These are phyloP conservation scores for Sebastes variabilis DNA, from an alignment of 2,797 vertebrate genomes.

Conservation along the genomic window DNA sequence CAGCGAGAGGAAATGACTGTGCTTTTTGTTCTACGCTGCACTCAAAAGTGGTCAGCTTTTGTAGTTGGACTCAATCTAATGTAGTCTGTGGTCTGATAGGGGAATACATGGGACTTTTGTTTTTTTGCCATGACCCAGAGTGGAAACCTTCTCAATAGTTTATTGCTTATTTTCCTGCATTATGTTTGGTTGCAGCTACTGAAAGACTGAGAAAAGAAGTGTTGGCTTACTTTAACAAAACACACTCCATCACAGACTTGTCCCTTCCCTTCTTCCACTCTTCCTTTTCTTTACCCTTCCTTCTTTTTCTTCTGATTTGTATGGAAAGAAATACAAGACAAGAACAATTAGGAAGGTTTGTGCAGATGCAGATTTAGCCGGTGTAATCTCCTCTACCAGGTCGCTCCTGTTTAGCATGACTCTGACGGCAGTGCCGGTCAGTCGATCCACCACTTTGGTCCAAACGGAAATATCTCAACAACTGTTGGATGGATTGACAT, in stretches of 20 bases:
- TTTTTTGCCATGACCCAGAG: constrained; percentile 7
- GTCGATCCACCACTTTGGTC: background rate
- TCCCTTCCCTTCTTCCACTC: background rate
- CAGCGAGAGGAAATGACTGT: constrained; percentile 63
- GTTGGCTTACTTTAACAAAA: background rate
- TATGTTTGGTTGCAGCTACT: background rate
- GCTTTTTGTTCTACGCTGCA: constrained; percentile 48
- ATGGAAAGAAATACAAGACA: background rate
- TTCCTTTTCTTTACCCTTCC: background rate
- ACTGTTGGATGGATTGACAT: background rate
- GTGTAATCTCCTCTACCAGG: background rate
- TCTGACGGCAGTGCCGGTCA: background rate
- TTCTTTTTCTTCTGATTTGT: background rate
- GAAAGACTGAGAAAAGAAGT: background rate
- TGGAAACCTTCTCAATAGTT: background rate
- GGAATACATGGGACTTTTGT: constrained; percentile 44
- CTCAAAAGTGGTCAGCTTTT: constrained; percentile 46
- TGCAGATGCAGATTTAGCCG: background rate
- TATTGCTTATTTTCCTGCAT: background rate
- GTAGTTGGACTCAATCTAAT: constrained; percentile 18
- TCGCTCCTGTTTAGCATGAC: background rate
- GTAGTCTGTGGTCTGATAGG: constrained; percentile 46
- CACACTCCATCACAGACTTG: background rate
- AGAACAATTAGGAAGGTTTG: background rate
- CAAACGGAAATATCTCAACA: background rate